Conservation (phyloP, 92 coral and sea anemone genomes). For the Epizoanthus rinbou region DNA sequence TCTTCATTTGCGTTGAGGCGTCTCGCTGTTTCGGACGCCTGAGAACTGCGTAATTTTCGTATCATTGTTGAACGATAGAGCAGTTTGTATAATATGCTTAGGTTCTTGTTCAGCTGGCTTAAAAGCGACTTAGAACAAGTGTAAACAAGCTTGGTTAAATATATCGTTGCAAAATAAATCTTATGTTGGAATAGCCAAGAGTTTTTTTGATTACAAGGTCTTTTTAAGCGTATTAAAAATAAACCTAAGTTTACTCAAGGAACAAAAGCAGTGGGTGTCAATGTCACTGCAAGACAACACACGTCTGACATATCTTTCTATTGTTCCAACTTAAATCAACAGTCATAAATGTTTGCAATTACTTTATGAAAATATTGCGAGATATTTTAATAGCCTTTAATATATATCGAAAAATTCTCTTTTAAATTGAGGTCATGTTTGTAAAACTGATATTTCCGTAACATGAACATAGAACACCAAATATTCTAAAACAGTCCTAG, state of each 20-base stretch:
- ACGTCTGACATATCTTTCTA: conserved; percentile 14
- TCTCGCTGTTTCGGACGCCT: conserved; percentile 71
- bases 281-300: background rate
- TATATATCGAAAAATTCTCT: background rate
- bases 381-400: background rate
- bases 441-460: background rate
- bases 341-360: background rate
- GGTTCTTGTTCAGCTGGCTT: conserved; percentile 13
- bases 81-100: background rate
- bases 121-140: background rate
- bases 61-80: conserved; percentile 5
- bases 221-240: conserved; percentile 18
- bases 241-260: conserved; percentile 11
- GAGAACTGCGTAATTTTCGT: conserved; percentile 36
- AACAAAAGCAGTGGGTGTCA: conserved; percentile 5
- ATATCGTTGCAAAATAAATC: background rate
- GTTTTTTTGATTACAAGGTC: conserved; percentile 27
- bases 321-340: conserved; percentile 3
- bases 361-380: conserved; percentile 2
- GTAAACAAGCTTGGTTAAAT: background rate
- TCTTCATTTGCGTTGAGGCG: conserved; percentile 70
- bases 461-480: background rate
- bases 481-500: too few species aligned
- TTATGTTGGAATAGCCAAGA: background rate
- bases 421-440: too few species aligned